Conservation (phyloP, 2,113 vertebrate genomes). For the Phrynocephalus versicolor region DNA sequence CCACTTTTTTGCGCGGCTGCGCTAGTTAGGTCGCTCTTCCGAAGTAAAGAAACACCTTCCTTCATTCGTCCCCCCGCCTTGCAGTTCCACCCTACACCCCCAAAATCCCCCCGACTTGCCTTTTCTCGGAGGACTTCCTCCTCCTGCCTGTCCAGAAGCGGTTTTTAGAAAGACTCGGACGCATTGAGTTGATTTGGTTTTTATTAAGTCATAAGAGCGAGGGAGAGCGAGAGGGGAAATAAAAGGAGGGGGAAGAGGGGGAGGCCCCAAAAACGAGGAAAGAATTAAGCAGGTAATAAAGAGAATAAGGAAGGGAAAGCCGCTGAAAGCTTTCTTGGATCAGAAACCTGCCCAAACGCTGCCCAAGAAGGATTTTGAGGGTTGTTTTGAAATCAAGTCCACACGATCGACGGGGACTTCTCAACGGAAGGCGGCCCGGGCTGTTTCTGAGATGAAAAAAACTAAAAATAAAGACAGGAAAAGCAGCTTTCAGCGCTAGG, state of each 20-base stretch:
- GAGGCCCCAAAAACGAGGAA: conserved; percentile 32
- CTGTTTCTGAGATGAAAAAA: too few relatives aligned
- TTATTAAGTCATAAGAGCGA: conserved; percentile 53
- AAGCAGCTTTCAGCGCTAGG: not conserved
- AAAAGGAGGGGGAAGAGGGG: not conserved
- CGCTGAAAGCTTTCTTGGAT: conserved; percentile 57
- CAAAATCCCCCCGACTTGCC: not conserved
- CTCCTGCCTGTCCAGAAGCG: not conserved
- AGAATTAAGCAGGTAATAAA: conserved; percentile 64
- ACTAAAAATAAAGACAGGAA: not conserved
- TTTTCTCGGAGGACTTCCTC: conserved; percentile 3
- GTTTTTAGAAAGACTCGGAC: conserved; percentile 25
- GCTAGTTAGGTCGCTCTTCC: not conserved
- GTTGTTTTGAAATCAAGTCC: conserved; percentile 25
- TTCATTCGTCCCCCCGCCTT: not conserved
- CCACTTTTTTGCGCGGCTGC: not conserved
- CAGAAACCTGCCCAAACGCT: conserved; percentile 27
- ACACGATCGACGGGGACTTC: not conserved
- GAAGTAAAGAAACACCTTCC: not conserved
- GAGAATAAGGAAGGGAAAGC: conserved; percentile 37
- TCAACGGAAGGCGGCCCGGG: too few relatives aligned
- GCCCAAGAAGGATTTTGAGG: conserved; percentile 9
- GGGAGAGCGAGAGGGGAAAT: conserved; percentile 6
- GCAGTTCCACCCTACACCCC: not conserved
- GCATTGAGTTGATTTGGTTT: conserved; percentile 47